Base-by-base conservation (phyloP, 1,140 invertebrate genomes). In the Teleopsis dalmanni region DNA sequence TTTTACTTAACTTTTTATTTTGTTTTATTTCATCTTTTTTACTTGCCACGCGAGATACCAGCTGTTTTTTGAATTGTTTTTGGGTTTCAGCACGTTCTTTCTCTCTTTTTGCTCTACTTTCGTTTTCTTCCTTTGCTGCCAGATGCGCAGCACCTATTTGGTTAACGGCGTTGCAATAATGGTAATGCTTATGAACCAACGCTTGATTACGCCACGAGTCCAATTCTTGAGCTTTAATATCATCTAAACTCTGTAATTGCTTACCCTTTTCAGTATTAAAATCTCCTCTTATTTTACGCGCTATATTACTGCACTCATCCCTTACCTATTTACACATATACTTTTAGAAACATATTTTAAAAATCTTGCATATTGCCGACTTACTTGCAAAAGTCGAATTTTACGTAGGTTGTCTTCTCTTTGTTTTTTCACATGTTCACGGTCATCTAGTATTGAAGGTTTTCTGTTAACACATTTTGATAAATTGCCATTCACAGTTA, bases 331-430 rank as follows among this genome's bases (percentile, higher is more conserved):
- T n/a, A n/a, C 16, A 50, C 34, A 14, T 10, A 50, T 13, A 13
- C 1, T 13, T 34, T 25, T 21, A 11, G 1, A 2, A 3, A 43
- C 27, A 43, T 23, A 18, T 23, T 16, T 43, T 27, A 43, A 16
- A 11, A 11, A 13, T 43, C n/a, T 29, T 4, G 10, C 16, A 16
- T 11, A 7, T 41, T 18, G 8, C 34, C 31, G 48, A 29, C 50
- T 55, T 62, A 69, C 65, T 57, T 69, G 59, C 41, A 58, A 44
- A n/a, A 69, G 51, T 47, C 65, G 57, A 25, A 57, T 56, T 51
- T 66, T 69, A 52, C 65, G 57, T 48, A 58, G 56, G 50, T 69
- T 56, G 22, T 51, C 53, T 45, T 69, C 62, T 5, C 62, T 51
- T 36, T 66, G 56, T 56, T 69, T 69, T 48, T 50, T 54, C 4